Base-by-base conservation (phyloP, 2,888 invertebrate species). In the Stratiomys singularior region DNA sequence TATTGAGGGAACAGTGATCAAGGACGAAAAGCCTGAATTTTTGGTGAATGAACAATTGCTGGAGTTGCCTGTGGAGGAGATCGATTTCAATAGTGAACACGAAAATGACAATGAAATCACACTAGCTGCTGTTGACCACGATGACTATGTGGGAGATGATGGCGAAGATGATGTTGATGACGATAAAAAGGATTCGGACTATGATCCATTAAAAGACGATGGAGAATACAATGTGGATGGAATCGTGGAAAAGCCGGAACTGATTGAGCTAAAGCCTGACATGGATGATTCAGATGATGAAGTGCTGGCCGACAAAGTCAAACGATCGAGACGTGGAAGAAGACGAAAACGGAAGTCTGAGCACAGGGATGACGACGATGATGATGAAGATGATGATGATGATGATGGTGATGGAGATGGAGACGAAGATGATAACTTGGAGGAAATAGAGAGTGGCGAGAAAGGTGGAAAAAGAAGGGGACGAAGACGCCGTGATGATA, bases 11-110 rank as follows among this genome's bases (percentile, higher is more conserved):
- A 7, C 25, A 27, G 37, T 28, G 13, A 72, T 72, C 30, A 69
- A 69, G 30, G 56, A 56, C 27, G 72, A 72, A 56, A 52, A 28
- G 23, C 28, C 72, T 3, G 58, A 72, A 56, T 56, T 21, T 56
- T 30, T 72, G 21, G 21, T 56, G 3, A 30, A n/a, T 30, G 69
- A 69, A 23, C 1, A 23, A 11, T 18, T 69, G n/a, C 7, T 21
- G 3, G 69, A 47, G 25, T 46, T 69, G 69, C 27, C 69, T 5
- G 18, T 23, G 13, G 72, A 72, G 52, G 28, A 30, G 11, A 21
- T 72, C 23, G 28, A 72, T 30, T 58, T 72, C 28, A 52, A n/a
- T 56, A 21, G 30, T 56, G 72, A 56, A 56, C 27, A 72, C n/a
- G 56, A 52, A 4, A 4, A 52, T 18, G 52, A 52, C 18, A 52